Evolutionary conservation across 2,113 vertebrate genomes (phyloP).

Genomic region (Hyaena hyaena): DNA sequence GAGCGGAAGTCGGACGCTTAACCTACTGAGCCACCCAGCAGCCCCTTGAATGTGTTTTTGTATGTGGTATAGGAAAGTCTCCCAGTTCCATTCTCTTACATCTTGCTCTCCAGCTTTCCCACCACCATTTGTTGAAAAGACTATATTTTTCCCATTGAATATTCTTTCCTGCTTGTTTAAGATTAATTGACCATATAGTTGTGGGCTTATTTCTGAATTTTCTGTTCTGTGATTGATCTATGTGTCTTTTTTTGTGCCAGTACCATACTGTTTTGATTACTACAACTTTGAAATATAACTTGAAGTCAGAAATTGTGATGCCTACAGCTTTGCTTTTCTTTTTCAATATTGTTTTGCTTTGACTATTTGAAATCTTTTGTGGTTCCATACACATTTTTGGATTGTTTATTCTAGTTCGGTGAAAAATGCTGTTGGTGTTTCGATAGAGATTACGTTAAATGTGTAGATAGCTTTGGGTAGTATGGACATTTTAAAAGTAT

Average conservation of each 20-base stretch:
- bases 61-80: neutral
- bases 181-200: neutral
- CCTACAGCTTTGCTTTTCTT: too few relatives aligned
- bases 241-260: neutral
- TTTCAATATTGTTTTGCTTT: too few relatives aligned
- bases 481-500: neutral
- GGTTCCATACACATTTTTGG: too few relatives aligned
- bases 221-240: neutral
- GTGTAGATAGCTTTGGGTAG: neutral
- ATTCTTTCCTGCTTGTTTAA: neutral
- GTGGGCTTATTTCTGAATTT: neutral
- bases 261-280: neutral
- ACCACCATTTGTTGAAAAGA: neutral
- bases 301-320: too few relatives aligned
- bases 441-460: neutral
- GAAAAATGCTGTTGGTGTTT: neutral
- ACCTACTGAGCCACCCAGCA: too few relatives aligned
- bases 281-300: neutral
- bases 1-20: too few relatives aligned
- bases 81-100: neutral
- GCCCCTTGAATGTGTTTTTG: neutral
- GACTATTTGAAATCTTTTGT: too few relatives aligned
- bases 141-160: neutral
- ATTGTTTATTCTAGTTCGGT: too few relatives aligned
- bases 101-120: neutral